phyloP scores from a whole-genome alignment of 1,140 invertebrate genomes.

The Drosophila subpulchrella region DNA sequence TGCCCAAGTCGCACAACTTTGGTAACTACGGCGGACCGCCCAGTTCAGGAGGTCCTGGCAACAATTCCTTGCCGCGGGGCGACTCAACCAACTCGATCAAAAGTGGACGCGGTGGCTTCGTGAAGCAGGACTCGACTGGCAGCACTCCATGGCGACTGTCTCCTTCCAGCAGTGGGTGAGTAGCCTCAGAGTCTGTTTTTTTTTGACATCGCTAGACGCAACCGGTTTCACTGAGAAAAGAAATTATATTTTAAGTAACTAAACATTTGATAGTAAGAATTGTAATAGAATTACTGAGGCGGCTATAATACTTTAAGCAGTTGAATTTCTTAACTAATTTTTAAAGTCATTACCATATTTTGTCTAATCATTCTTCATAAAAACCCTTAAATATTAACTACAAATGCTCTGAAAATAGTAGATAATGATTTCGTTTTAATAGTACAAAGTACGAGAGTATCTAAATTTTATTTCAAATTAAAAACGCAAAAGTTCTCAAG shows the following conservation, averaged over 20 bases:
- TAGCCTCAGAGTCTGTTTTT: conserved; percentile 7
- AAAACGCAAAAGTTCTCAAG: too few relatives aligned
- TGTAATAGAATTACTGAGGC: not conserved
- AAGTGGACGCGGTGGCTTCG: conserved; percentile 85
- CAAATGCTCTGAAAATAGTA: too few relatives aligned
- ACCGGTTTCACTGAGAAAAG: conserved; percentile 16
- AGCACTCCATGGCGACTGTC: conserved; percentile 90
- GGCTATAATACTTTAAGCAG: not conserved
- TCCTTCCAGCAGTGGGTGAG: conserved; percentile 93
- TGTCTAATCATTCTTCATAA: not conserved
- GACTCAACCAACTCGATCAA: conserved; percentile 84
- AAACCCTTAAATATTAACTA: too few relatives aligned
- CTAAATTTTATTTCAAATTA: too few relatives aligned
- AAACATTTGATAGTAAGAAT: not conserved
- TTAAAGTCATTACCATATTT: not conserved
- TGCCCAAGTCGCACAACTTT: conserved; percentile 94
- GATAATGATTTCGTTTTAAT: too few relatives aligned
- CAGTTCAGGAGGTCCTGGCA: conserved; percentile 70
- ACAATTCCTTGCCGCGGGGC: conserved; percentile 84
- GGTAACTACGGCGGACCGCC: conserved; percentile 89
- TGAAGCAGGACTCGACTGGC: conserved; percentile 90
- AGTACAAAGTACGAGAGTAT: too few relatives aligned
- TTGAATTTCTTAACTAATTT: not conserved
- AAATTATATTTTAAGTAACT: not conserved
- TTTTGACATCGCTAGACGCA: not conserved